Base-by-base conservation (phyloP, 2,113 vertebrate species). In the Rhinoptilus africanus region DNA sequence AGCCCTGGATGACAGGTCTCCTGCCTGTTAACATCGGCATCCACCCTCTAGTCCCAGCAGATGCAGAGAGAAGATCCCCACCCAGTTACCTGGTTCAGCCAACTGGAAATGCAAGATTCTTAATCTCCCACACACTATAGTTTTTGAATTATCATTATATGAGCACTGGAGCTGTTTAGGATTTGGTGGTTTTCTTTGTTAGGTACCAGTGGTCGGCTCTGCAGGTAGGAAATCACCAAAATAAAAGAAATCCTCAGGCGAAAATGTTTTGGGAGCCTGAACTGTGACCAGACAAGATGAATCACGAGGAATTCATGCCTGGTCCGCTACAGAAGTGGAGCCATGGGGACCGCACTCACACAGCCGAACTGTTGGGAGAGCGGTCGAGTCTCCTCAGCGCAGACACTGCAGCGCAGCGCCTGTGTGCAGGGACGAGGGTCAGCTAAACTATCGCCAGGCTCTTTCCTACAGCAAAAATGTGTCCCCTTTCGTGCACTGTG, bases 261-360 rank as follows among this genome's bases (percentile, higher is more conserved):
- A n/a, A 60, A 56, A n/a, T 2, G 2, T 45, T 85, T 72, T 83
- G 50, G 27, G 79, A 78, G 23, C 20, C 39, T 48, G 53, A 79
- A 18, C 20, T 48, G 22, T 48, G n/a, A 57, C 39, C 48, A 72
- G 53, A 41, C 5, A 41, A 85, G 72, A 32, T 27, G 35, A 73
- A 54, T 26, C 48, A 64, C 53, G n/a, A 73, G 53, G 57, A 56
- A 56, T 45, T 32, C n/a, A 5, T 34, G 48, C 30, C 45, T 73
- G 59, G 10, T 43, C 8, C 81, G 82, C 14, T n/a, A 4, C 34
- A 47, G 48, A 48, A 37, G 24, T 3, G 8, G 48, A 48, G 37
- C 50, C 17, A 0, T 5, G 34, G 21, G 15, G 17, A 16, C 28
- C 2, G 2, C 37, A 4, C 10, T 48, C 4, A 2, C 12, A 6